A percentile compares a stretch with the other conserved stretches of the same genome.
These are phyloP conservation scores for Myiotriccus ornatus DNA, from an alignment of 2,797 vertebrate species.

Conservation along the genomic window DNA sequence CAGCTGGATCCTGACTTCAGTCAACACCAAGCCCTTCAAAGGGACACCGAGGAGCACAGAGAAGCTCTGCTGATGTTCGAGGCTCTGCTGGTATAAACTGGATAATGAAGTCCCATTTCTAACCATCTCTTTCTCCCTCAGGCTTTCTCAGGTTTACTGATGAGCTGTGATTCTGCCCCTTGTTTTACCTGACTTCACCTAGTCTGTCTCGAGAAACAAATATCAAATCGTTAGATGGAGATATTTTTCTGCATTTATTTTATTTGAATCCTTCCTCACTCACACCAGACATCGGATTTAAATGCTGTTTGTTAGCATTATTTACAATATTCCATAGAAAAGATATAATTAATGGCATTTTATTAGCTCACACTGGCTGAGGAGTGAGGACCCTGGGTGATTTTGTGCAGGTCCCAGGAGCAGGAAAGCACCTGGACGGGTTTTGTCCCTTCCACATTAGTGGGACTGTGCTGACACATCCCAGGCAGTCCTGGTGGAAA, in stretches of 20 bases:
- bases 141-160: neutral
- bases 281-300: neutral
- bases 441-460: rapidly evolving
- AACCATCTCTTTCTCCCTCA: neutral
- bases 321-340: neutral
- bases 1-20: neutral
- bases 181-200: neutral
- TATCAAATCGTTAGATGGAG: neutral
- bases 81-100: neutral
- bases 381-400: neutral
- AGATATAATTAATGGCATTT: rapidly evolving
- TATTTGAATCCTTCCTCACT: neutral
- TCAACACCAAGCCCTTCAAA: neutral
- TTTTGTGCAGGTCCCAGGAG: neutral
- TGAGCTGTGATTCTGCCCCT: neutral
- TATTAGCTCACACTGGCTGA: neutral
- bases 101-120: neutral
- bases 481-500: neutral
- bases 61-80: neutral
- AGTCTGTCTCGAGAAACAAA: neutral
- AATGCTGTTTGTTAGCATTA: neutral
- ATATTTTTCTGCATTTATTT: neutral
- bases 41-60: neutral
- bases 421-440: neutral
- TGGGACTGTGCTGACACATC: neutral